Evolutionary conservation across 2,888 invertebrate species (phyloP).

Genomic region (Oxycera nigricornis): DNA sequence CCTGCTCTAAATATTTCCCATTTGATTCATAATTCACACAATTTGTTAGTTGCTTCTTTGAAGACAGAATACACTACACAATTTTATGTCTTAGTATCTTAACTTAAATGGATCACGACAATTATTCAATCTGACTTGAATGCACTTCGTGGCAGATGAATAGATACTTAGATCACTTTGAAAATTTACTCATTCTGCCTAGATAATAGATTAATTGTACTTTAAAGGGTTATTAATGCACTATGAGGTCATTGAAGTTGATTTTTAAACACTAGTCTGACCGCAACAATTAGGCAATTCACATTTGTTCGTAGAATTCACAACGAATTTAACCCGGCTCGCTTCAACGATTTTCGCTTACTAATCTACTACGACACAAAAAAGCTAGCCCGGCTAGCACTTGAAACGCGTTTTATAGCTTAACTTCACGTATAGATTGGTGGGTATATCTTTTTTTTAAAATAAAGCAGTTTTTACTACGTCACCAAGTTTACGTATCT

Average conservation of each 20-base stretch:
- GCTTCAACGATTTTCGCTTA: not conserved
- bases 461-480: no score
- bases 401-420: not conserved
- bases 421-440: not conserved
- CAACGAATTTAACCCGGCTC: not conserved
- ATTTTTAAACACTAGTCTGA: no score
- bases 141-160: no score
- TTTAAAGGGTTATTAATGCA: no score
- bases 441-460: no score
- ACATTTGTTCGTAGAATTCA: not conserved
- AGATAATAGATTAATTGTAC: no score
- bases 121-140: not conserved
- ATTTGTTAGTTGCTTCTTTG: not conserved
- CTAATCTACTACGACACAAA: slow-evolving; percentile 1
- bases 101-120: not conserved
- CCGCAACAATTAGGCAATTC: no score
- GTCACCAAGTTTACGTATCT: no score
- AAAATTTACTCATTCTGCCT: no score
- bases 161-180: no score
- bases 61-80: not conserved
- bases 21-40: no score
- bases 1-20: not conserved
- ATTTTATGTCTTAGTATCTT: not conserved
- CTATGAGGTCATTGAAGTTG: no score
- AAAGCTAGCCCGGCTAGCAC: not conserved